Conservation (phyloP, 2,113 vertebrate genomes). For the Fregata magnificens region DNA sequence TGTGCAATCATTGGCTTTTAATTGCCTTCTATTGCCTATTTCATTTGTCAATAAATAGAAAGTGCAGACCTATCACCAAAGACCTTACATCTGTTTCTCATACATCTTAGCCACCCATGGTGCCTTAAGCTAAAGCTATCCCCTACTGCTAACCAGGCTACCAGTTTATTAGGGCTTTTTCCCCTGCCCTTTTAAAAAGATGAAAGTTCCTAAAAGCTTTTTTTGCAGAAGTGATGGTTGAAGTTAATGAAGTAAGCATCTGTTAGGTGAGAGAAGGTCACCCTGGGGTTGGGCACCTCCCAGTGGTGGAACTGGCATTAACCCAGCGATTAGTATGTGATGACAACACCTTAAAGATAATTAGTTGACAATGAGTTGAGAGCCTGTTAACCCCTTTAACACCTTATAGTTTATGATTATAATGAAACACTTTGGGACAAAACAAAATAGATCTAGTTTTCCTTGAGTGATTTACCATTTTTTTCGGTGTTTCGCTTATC, state of each 20-base stretch:
- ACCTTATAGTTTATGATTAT: conserved; percentile 73
- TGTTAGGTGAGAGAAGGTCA: conserved; percentile 61
- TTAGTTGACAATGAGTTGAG: conserved; percentile 83
- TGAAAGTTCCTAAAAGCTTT: conserved; percentile 81
- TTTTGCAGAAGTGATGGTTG: conserved; percentile 58
- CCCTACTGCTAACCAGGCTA: conserved; percentile 72
- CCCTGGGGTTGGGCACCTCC: conserved; percentile 55
- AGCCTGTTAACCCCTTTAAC: conserved; percentile 80
- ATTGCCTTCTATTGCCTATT: conserved; percentile 72
- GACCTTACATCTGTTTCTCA: conserved; percentile 81
- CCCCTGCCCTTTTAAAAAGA: conserved; percentile 75
- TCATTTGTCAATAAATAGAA: conserved; percentile 77
- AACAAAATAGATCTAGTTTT: conserved; percentile 33
- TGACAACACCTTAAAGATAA: conserved; percentile 82
- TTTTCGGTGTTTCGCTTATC: fast-evolving
- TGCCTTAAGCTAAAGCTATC: conserved; percentile 63
- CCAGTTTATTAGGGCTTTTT: conserved; percentile 73
- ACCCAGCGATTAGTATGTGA: conserved; percentile 74
- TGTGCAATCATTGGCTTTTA: conserved; percentile 68
- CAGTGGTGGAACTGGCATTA: conserved; percentile 46
- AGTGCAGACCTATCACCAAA: conserved; percentile 58
- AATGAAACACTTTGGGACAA: conserved; percentile 43
- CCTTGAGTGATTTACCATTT: neutral
- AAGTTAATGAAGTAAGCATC: conserved; percentile 68
- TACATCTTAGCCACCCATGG: conserved; percentile 79